These are phyloP conservation scores for Aldrovandia affinis DNA, from an alignment of 2,797 vertebrate species.

Conservation along the genomic window DNA sequence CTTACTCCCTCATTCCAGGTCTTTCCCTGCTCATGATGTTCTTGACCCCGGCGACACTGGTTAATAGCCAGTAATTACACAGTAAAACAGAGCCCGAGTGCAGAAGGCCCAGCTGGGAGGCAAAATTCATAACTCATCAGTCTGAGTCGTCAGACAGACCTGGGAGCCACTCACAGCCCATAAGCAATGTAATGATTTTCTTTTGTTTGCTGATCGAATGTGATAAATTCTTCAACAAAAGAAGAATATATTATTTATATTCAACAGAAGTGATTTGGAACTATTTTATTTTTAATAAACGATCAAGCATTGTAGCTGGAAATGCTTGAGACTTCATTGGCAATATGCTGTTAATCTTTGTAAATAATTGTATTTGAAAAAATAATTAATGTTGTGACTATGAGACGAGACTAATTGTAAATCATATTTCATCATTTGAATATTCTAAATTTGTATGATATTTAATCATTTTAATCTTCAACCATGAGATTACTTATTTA, in stretches of 20 bases:
- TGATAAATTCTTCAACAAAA: too few relatives aligned
- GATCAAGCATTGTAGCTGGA: neutral
- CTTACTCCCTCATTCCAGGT: neutral
- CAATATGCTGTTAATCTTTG: neutral
- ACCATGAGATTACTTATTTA: neutral
- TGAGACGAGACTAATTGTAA: too few relatives aligned
- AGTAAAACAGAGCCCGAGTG: neutral
- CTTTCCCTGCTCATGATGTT: neutral
- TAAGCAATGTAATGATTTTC: neutral
- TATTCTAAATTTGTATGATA: neutral
- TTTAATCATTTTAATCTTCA: neutral
- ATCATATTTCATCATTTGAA: too few relatives aligned
- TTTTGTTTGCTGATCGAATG: neutral
- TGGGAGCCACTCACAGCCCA: neutral
- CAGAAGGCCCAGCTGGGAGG: neutral
- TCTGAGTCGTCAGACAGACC: neutral
- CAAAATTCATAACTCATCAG: neutral
- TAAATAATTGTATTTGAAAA: too few relatives aligned
- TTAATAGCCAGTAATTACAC: slow-evolving; percentile 17
- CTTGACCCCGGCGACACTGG: slow-evolving; percentile 1
- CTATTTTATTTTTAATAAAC: neutral
- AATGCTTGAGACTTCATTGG: neutral
- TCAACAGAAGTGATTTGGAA: neutral
- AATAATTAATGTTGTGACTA: neutral
- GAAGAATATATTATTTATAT: too few relatives aligned